A percentile compares a stretch with the other conserved stretches of the same genome.
Evolutionary conservation across 2,888 invertebrate genomes (phyloP).

Genomic region (Tricholauxania praeusta): DNA sequence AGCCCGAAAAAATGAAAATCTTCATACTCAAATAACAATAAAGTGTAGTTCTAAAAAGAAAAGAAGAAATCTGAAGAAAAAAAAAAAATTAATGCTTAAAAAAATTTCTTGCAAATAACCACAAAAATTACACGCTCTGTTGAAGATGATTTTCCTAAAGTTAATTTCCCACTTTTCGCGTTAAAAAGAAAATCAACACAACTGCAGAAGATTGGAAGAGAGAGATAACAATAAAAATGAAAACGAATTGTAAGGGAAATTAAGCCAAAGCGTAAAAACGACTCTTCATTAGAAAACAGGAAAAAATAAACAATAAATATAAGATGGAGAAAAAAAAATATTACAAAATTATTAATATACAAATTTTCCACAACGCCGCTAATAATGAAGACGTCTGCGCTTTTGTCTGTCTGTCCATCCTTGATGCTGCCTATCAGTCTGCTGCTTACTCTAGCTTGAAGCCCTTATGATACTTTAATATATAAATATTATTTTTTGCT

Average conservation of each 20-base stretch:
- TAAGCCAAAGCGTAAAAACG: not conserved
- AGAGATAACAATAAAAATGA: not conserved
- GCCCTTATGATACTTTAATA: no score
- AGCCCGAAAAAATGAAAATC: not conserved
- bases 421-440: not conserved
- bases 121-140: conserved; percentile 32
- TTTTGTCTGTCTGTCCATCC: not conserved
- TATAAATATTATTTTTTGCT: no score
- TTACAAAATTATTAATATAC: conserved; percentile 10
- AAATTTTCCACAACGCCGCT: not conserved
- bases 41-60: not conserved
- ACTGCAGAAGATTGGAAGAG: not conserved
- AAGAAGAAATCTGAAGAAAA: not conserved
- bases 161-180: conserved; percentile 23
- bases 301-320: no score
- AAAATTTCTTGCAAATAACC: conserved; percentile 22
- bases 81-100: not conserved
- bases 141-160: conserved; percentile 29
- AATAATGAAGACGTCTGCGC: conserved; percentile 30
- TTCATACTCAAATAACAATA: not conserved
- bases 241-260: conserved; percentile 1
- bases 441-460: not conserved
- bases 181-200: not conserved
- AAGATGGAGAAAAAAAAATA: not conserved
- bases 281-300: no score